Evolutionary conservation across 2,888 invertebrate species (phyloP), one percentile per base, ranked within the genome.

Genomic region (Aromia moschata): DNA sequence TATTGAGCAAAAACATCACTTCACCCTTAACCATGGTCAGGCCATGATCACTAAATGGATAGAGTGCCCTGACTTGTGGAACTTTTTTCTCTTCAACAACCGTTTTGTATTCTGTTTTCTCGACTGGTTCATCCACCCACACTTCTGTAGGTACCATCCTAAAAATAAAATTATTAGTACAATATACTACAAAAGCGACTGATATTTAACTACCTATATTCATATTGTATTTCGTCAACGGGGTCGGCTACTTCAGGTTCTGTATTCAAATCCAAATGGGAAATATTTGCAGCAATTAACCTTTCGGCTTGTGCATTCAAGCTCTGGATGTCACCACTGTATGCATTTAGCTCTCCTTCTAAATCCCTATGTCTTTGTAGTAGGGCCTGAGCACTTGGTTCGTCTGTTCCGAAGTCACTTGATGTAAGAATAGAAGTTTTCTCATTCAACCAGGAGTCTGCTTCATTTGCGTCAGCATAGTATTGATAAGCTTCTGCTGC

Each of bases 401-500:
- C 96, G 82, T 97, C 97, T 11, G 89, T 62, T 1, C 98, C 98
- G 75, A 91, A 92, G 83, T 99, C 98, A 47, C 87, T 87, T 0
- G 94, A 94, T 9, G 89, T 87, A 10, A 96, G 93, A 33, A 99
- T 84, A 0, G 96, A 92, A 81, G 94, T 91, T 81, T 96, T 96
- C 80, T 98, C 98, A 69, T 94, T 93, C 83, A 98, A 88, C 96
- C 97, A 98, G 0, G 96, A 96, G 73, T 98, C 98, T 0, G 96
- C 93, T 77, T 98, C 98, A 81, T 98, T 97, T 0, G 97, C 96
- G 81, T 98, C 98, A 0, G 96, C 93, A 79, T 96, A 96, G 83
- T 96, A 97, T 87, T 96, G 96, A 73, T 95, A 96, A 0, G 97
- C 96, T 76, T 97, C 96, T 2, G 90, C 89, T 0, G 94, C 94